Base-by-base conservation (phyloP, 1,140 invertebrate genomes). In the Grapholita molesta region DNA sequence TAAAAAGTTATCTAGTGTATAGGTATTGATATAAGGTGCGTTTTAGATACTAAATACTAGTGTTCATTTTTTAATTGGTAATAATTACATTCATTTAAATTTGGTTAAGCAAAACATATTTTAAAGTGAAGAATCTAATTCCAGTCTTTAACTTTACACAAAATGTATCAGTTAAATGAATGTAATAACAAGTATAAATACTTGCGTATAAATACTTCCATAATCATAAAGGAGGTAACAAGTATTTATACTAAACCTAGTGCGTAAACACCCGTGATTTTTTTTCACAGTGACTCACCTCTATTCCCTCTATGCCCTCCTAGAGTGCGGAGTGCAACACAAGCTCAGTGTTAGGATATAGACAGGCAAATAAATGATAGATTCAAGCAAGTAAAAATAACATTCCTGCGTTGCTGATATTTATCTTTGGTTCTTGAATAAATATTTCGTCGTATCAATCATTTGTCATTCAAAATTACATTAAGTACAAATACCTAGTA, bases 261-360 rank as follows among this genome's bases (percentile, higher is more conserved):
- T 67, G 65, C 21, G 35, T 11, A 25, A 42, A 9, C 7, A 48
- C 42, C n/a, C 15, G 38, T 7, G 38, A 25, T 28, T 32, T 7
- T 64, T 18, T 9, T 12, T 28, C 67, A 3, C 53, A 72, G 79
- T 70, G 74, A 85, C 84, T 88, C 76, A 88, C 86, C 88, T 90
- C 88, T 73, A 90, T 88, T 80, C 88, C 88, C 75, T 90, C 88
- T 72, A 90, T 88, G 84, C 88, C 88, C 74, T 90, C 88, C 88
- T 90, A 90, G 79, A 73, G 85, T 87, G 86, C 79, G 73, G 71
- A 77, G 84, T 87, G 85, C 84, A 77, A 83, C 65, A 88, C 73
- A 90, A 86, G 86, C 86, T 80, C 73, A 84, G 85, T 88, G 84
- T 87, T 82, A 86, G 75, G 83, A 89, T 79, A 89, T 33, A 84